Base-by-base conservation (phyloP, 2,113 vertebrate species). In the Meleagris gallopavo region DNA sequence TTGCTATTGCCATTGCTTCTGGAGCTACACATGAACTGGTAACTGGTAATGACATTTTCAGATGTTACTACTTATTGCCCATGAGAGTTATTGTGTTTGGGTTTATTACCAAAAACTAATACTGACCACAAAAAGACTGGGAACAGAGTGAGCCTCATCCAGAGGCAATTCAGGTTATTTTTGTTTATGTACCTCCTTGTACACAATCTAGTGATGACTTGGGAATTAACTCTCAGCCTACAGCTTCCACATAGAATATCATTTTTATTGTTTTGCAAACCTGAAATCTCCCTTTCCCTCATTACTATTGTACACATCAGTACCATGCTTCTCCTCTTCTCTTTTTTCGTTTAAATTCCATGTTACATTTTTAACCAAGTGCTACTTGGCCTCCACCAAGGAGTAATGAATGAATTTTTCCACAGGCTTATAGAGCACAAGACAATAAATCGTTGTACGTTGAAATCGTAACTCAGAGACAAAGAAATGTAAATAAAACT, bases 151-250 rank as follows among this genome's bases (percentile, higher is more conserved):
- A 77, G 34, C n/a, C 50, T 86, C 16, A 76, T 57, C 65, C 60
- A 66, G 36, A 69, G 48, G 74, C 65, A 94, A 80, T 45, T 85
- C 79, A 62, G 54, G 17, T 45, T 75, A 29, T 58, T 91, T 94
- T 50, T 62, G 20, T 58, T 90, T 89, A 65, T 60, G 22, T 13
- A n/a, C 55, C 76, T 20, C 38, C 8, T 74, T n/a, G 10, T 60
- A 61, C 0, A 0, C 34, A 58, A 57, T 40, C 18, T 13, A 38
- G 25, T 2, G 18, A 77, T 0, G 6, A 48, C 45, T 71, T 86
- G 84, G 88, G 87, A 88, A 91, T 86, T 93, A 88, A 77, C 22
- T 82, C 72, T 88, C 67, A 90, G 25, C 64, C 65, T 74, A 74
- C 50, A 81, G 60, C 20, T 74, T 83, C 79, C 66, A 46, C 21